phyloP scores from a whole-genome alignment of 2,888 invertebrate genomes.

The Antitype chi region DNA sequence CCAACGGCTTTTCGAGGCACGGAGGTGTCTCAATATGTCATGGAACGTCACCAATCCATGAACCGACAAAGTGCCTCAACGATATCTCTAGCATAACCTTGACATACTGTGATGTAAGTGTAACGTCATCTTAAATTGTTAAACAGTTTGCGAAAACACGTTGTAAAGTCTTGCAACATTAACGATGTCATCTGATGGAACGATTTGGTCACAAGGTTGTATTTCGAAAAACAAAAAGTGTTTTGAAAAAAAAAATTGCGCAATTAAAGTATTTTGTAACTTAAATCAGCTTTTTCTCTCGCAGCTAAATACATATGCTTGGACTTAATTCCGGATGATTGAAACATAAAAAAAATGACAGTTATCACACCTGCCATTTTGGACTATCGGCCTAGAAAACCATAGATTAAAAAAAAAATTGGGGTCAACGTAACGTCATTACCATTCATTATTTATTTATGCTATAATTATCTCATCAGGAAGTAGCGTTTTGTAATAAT shows the following conservation, averaged over 20 bases:
- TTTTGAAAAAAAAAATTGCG: not conserved
- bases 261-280: not conserved
- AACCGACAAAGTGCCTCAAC: not conserved
- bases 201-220: slow-evolving; percentile 5
- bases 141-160: slow-evolving; percentile 8
- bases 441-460: not conserved
- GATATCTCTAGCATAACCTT: not conserved
- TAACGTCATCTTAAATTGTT: not conserved
- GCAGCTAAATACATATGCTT: not conserved
- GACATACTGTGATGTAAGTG: not conserved
- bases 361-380: too few relatives aligned
- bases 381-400: too few relatives aligned
- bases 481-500: not conserved
- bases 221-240: not conserved
- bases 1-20: not conserved
- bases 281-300: not conserved
- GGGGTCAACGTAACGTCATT: not conserved
- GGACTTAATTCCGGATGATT: not conserved
- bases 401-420: too few relatives aligned
- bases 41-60: not conserved
- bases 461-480: not conserved
- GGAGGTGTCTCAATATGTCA: not conserved
- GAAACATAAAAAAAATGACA: too few relatives aligned
- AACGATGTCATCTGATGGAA: not conserved
- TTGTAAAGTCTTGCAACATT: not conserved